These are phyloP conservation scores for Sigmodon hispidus DNA, from an alignment of 2,113 vertebrate species.

Conservation along the genomic window DNA sequence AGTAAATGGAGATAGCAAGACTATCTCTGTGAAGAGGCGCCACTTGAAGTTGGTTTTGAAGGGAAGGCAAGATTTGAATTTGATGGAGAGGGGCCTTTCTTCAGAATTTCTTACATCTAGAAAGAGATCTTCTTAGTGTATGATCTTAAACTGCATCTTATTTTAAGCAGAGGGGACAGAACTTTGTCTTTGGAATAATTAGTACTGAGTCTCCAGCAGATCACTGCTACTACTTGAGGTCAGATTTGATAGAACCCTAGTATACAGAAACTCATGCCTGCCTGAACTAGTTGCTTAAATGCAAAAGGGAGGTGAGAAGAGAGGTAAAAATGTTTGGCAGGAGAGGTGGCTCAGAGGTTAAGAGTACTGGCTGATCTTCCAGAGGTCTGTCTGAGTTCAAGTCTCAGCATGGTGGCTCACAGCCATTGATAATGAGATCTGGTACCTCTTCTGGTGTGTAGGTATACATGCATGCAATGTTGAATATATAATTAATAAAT, in stretches of 20 bases:
- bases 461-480: too few relatives aligned
- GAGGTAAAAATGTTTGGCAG: too few relatives aligned
- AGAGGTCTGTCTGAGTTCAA: too few relatives aligned
- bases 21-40: not conserved
- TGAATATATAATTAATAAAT: too few relatives aligned
- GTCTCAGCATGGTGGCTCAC: too few relatives aligned
- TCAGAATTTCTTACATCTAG: not conserved
- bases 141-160: not conserved
- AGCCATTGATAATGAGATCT: too few relatives aligned
- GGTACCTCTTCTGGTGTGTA: too few relatives aligned
- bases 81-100: not conserved
- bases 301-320: not conserved
- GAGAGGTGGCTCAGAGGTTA: too few relatives aligned
- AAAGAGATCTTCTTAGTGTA: not conserved
- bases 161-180: constrained; percentile 14
- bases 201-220: constrained; percentile 33
- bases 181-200: constrained; percentile 23
- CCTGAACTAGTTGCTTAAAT: constrained; percentile 34
- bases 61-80: constrained; percentile 21
- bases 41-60: constrained; percentile 31
- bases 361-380: too few relatives aligned
- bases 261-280: not conserved
- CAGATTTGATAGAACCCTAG: not conserved
- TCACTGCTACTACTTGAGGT: constrained; percentile 45
- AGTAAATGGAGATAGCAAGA: not conserved